Percentiles rank a stretch among this genome's conserved stretches.
phyloP scores from a whole-genome alignment of 2,888 invertebrate genomes.

The Campopleginae sp. region DNA sequence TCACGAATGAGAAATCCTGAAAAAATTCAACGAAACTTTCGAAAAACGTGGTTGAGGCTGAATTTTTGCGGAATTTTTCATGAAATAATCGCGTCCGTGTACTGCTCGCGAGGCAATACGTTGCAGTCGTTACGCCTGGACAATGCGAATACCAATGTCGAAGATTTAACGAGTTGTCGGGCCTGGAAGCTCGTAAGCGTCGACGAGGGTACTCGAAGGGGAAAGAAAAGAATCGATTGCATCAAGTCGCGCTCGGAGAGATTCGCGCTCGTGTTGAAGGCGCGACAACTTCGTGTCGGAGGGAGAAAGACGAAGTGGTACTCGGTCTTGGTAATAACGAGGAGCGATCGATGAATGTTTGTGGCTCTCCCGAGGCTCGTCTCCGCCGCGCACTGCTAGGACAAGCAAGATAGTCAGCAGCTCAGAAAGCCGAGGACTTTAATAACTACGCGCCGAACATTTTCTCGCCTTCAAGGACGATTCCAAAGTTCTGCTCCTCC shows the following conservation, averaged over 20 bases:
- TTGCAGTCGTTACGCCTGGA: background rate
- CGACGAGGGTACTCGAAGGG: background rate
- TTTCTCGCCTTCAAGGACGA: conserved; percentile 20
- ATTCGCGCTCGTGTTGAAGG: conserved; percentile 19
- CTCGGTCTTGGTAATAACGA: conserved; percentile 32
- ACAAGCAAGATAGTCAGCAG: background rate
- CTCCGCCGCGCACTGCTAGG: background rate
- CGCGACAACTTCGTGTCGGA: background rate
- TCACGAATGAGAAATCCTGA: too few relatives aligned
- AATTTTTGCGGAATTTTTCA: background rate
- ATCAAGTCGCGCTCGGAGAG: background rate
- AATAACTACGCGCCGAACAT: conserved; percentile 2
- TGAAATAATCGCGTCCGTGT: background rate
- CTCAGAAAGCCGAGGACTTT: background rate
- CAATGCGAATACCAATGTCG: conserved; percentile 5
- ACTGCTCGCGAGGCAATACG: background rate
- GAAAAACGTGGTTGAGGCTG: background rate
- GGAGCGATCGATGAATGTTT: conserved; percentile 43
- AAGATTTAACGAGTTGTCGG: conserved; percentile 18
- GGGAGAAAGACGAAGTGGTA: background rate
- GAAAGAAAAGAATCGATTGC: conserved; percentile 27
- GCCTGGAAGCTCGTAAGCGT: conserved; percentile 7
- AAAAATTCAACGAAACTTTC: background rate
- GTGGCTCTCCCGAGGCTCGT: conserved; percentile 29
- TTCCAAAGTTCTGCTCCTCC: conserved; percentile 1